A percentile compares a stretch with the other conserved stretches of the same genome.
Evolutionary conservation across 2,888 invertebrate species (phyloP).

Genomic region (Pseudolycoriella hygida): DNA sequence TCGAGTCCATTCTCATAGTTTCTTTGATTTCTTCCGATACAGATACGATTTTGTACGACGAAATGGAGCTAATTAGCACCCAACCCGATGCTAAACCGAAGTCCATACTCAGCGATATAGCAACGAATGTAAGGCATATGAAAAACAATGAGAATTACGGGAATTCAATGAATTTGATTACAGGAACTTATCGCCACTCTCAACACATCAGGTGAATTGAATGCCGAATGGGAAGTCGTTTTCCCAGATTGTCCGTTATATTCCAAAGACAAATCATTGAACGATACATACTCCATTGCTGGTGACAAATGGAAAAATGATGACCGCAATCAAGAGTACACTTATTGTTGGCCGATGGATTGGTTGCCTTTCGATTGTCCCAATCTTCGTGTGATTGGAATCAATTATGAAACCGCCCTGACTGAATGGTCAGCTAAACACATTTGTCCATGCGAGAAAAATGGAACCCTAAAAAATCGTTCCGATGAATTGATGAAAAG

Average conservation of each 20-base stretch:
- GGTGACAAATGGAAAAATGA: slow-evolving; percentile 25
- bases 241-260: slow-evolving; percentile 27
- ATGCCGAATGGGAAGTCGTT: slow-evolving; percentile 28
- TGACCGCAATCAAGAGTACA: slow-evolving; percentile 28
- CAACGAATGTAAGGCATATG: slow-evolving; percentile 18
- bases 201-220: slow-evolving; percentile 21
- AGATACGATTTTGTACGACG: slow-evolving; percentile 6
- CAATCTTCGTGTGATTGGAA: slow-evolving; percentile 55
- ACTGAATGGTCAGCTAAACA: slow-evolving; percentile 60
- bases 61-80: slow-evolving; percentile 10
- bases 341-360: slow-evolving; percentile 87
- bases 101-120: slow-evolving; percentile 23
- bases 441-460: slow-evolving; percentile 30
- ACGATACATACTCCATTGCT: slow-evolving; percentile 32
- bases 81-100: slow-evolving; percentile 17
- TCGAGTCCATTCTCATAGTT: too few species aligned
- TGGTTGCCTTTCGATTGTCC: slow-evolving; percentile 74
- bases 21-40: too few species aligned
- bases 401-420: slow-evolving; percentile 75
- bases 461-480: slow-evolving; percentile 44
- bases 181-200: slow-evolving; percentile 25
- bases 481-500: slow-evolving; percentile 48
- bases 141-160: neutral
- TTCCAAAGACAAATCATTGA: slow-evolving; percentile 17
- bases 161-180: slow-evolving; percentile 1